phyloP scores from a whole-genome alignment of 2,113 vertebrate species.

The Hymenochirus boettgeri region DNA sequence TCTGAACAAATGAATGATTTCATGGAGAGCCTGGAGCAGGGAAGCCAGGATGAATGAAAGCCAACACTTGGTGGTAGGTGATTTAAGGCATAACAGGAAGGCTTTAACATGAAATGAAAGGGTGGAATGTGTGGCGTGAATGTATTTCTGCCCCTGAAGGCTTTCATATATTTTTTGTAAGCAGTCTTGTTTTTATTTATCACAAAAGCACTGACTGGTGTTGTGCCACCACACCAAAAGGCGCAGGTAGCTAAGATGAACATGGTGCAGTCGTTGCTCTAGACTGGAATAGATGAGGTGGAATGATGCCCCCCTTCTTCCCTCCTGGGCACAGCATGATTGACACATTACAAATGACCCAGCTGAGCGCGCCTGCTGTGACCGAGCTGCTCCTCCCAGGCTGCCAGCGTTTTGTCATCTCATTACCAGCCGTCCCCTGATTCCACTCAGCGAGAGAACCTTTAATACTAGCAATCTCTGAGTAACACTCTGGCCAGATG shows the following conservation, averaged over 20 bases:
- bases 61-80: not conserved
- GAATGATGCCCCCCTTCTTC: slow-evolving; percentile 38
- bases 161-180: slow-evolving; percentile 4
- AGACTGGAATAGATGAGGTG: slow-evolving; percentile 32
- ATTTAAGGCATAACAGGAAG: not conserved
- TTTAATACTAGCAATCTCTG: slow-evolving; percentile 85
- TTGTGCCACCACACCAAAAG: slow-evolving; percentile 6
- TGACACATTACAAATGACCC: slow-evolving; percentile 99
- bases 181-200: not conserved
- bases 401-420: slow-evolving; percentile 98
- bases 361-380: slow-evolving; percentile 93
- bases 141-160: not conserved
- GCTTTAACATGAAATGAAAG: no score
- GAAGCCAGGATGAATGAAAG: slow-evolving; percentile 49
- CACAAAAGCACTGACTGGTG: slow-evolving; percentile 30
- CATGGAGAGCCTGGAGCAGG: slow-evolving; percentile 78
- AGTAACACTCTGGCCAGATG: slow-evolving; percentile 66
- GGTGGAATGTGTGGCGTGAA: no score
- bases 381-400: slow-evolving; percentile 71
- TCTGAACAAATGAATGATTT: slow-evolving; percentile 74
- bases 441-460: slow-evolving; percentile 92
- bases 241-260: slow-evolving; percentile 26
- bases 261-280: slow-evolving; percentile 15
- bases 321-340: slow-evolving; percentile 86
- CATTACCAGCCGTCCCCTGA: slow-evolving; percentile 99